Evolutionary conservation across 2,113 vertebrate species (phyloP), one percentile per base, ranked within the genome.

Genomic region (Bothrops jararaca): DNA sequence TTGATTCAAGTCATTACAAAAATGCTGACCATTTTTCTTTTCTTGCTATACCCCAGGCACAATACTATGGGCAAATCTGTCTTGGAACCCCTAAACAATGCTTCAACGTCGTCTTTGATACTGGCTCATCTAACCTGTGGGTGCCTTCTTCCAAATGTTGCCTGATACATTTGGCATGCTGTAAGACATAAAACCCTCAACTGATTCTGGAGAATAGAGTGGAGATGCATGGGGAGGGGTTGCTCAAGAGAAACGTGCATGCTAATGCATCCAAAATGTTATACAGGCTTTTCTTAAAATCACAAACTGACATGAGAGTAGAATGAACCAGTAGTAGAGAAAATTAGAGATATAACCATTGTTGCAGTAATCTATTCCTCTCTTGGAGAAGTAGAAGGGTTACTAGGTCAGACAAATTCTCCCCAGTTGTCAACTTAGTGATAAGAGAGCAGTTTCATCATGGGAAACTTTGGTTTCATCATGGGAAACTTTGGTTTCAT

Each of bases 71-170:
- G 1, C 34, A 96, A 74, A 98, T 99, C 86, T 98, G 97, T 48
- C 97, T 99, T 15, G 98, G 98, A 9, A 98, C 98, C 0, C 98
- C 98, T 0, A 97, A 98, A 0, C 98, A 99, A 93, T 94, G 97
- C 92, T 99, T 99, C 97, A 97, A 97, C 0, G 98, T 99, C 9
- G 95, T 98, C 92, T 99, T 99, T 53, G 98, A 99, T 96, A 99
- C 98, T 0, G 98, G 98, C 56, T 99, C 98, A 39, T 98, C 98
- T 93, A 98, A 98, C 93, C 97, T 99, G 87, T 99, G 98, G 98
- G 98, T 99, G 12, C 98, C 98, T 0, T 99, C 98, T n/a, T 94
- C 95, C 20, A 97, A 96, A 94, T 99, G 98, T 94, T 96, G 94
- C 92, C 97, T 98, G 95, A 64, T 98, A 0, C 97, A 98, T 26